phyloP scores from a whole-genome alignment of 2,113 vertebrate species.

The Limanda limanda region DNA sequence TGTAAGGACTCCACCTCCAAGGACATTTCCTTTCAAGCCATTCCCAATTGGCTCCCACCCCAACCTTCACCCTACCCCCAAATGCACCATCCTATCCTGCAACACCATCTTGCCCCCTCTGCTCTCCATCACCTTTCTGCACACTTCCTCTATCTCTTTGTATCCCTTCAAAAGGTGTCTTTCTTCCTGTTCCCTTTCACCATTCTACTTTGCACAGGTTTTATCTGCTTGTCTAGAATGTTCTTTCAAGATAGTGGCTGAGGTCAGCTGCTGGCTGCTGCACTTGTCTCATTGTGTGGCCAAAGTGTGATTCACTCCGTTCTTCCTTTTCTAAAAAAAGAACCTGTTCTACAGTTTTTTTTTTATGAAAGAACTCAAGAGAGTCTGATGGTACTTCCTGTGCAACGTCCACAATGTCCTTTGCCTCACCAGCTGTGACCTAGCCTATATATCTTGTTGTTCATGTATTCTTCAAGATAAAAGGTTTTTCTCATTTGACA shows the following conservation, averaged over 20 bases:
- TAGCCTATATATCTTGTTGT: not conserved
- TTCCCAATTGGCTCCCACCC: no score
- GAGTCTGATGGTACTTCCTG: slow-evolving; percentile 18
- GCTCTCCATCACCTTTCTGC: slow-evolving; percentile 3
- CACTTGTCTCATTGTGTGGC: slow-evolving; percentile 12
- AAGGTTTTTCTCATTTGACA: slow-evolving; percentile 9
- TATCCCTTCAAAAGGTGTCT: slow-evolving; percentile 9
- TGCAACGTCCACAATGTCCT: slow-evolving; percentile 11
- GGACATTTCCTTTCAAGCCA: no score
- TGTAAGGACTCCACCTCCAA: no score
- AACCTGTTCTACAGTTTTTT: not conserved
- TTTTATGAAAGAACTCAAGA: slow-evolving; percentile 17
- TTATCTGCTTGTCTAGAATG: slow-evolving; percentile 23
- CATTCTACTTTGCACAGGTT: slow-evolving; percentile 4
- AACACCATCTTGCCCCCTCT: not conserved
- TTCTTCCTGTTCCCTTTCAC: slow-evolving; percentile 17
- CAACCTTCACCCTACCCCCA: no score
- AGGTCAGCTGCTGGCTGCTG: slow-evolving; percentile 7
- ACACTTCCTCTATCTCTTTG: not conserved
- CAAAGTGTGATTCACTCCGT: slow-evolving; percentile 33
- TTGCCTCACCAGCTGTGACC: slow-evolving; percentile 41
- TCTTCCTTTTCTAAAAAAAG: slow-evolving; percentile 23
- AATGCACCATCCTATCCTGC: not conserved
- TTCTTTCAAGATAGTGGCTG: slow-evolving; percentile 18
- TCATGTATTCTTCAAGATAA: slow-evolving; percentile 36